Evolutionary conservation across 2,888 invertebrate species (phyloP).

Genomic region (Caenorhabditis virilis): DNA sequence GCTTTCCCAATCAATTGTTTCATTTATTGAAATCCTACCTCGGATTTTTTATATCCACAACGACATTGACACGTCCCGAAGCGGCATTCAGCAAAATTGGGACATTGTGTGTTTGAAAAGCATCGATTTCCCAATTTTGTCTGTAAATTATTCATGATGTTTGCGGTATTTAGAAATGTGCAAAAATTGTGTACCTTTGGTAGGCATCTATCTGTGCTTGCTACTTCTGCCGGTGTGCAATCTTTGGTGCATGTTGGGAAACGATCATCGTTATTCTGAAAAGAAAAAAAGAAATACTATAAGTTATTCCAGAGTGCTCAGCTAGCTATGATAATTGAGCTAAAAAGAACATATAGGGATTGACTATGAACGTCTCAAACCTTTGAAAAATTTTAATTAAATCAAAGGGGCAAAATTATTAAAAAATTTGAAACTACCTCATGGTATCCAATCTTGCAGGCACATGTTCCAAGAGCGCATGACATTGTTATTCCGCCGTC

Average conservation of each 20-base stretch:
- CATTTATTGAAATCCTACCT: too few species aligned
- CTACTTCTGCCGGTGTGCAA: constrained; percentile 50
- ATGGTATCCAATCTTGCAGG: constrained; percentile 62
- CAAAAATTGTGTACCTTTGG: constrained; percentile 16
- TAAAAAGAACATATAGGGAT: too few species aligned
- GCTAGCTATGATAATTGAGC: too few species aligned
- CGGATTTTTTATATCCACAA: constrained; percentile 60
- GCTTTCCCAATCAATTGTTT: too few species aligned
- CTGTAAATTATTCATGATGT: constrained; percentile 5
- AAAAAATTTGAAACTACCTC: too few species aligned
- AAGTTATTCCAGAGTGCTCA: too few species aligned
- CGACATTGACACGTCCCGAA: constrained; percentile 66
- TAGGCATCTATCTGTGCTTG: constrained; percentile 43
- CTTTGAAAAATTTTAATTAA: too few species aligned
- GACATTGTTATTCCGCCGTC: constrained; percentile 68
- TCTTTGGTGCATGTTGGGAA: constrained; percentile 66
- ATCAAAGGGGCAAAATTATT: too few species aligned
- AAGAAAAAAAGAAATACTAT: too few species aligned
- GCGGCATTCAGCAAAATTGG: constrained; percentile 61
- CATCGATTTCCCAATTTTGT: constrained; percentile 50
- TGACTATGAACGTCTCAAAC: too few species aligned
- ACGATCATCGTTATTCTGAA: constrained; percentile 64
- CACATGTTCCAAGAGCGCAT: constrained; percentile 60
- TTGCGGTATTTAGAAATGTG: not conserved
- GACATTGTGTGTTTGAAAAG: constrained; percentile 61